Conservation (phyloP, 2,113 vertebrate genomes). For the Vulpes vulpes region DNA sequence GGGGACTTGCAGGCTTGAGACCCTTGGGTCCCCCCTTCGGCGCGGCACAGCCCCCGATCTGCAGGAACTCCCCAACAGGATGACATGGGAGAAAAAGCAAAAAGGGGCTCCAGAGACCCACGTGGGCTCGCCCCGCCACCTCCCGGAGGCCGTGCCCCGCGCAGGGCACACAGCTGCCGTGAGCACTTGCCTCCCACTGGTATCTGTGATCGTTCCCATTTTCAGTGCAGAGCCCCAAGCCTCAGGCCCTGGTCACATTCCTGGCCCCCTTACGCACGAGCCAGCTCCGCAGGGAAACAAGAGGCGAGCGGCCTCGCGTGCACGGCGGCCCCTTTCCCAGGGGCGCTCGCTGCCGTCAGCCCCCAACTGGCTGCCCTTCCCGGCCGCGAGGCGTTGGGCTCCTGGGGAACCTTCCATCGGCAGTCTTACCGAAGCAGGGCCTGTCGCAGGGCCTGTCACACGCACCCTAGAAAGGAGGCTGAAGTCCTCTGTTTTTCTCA, state of each 20-base stretch:
- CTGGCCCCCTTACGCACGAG: not conserved
- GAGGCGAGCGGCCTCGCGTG: too few relatives aligned
- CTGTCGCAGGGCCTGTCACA: not conserved
- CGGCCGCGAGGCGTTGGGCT: not conserved
- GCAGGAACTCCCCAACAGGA: not conserved
- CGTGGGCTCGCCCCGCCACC: not conserved
- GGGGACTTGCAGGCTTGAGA: not conserved
- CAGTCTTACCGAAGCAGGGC: constrained; percentile 26
- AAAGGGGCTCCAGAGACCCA: constrained; percentile 21
- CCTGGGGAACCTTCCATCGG: not conserved
- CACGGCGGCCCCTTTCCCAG: not conserved
- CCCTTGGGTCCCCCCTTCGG: not conserved
- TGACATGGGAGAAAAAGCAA: not conserved
- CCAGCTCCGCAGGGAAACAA: not conserved
- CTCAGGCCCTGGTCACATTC: not conserved
- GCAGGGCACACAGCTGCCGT: not conserved
- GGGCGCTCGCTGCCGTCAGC: not conserved
- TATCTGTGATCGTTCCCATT: not conserved
- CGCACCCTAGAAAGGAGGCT: not conserved
- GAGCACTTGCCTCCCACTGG: not conserved
- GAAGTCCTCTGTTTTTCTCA: not conserved
- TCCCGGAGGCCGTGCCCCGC: too few relatives aligned
- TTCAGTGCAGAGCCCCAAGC: not conserved
- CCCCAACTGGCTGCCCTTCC: not conserved
- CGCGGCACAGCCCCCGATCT: not conserved